Evolutionary conservation across 2,113 vertebrate genomes (phyloP), one percentile per base, ranked within the genome.

Genomic region (Agapornis roseicollis): DNA sequence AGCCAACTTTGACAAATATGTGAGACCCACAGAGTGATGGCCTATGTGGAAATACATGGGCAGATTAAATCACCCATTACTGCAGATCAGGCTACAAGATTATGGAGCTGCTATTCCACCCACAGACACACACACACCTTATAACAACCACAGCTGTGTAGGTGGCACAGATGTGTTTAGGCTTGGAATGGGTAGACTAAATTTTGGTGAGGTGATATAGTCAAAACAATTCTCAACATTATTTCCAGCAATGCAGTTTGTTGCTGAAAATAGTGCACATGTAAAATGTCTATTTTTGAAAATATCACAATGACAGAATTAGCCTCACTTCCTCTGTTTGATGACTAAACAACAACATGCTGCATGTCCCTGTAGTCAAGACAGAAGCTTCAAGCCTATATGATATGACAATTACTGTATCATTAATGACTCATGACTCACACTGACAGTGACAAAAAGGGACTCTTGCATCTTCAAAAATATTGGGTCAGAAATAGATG

Each of bases 301-400:
- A 89, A 79, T n/a, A 77, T 9, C 49, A 23, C 56, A 27, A 0
- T 87, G 86, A 73, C 78, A 65, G 19, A 73, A 87, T 69, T 87
- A 76, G 17, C n/a, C 53, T 65, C 53, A 89, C 37, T 94, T 96
- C 95, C 81, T 89, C 84, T 88, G 17, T 84, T 58, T 81, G 31
- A 65, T 94, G 89, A 94, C 66, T 94, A 85, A 89, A 79, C 11
- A 66, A 22, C 44, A 94, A 42, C 24, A 41, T 24, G 28, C 31
- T 49, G 7, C 39, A 15, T 53, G 66, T 49, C 66, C 91, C 9
- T 5, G 13, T 29, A 69, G 70, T 60, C 73, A 92, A 84, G 20
- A 61, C 8, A 85, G 50, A 88, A 89, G 20, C 49, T n/a, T 6
- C 27, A 79, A 72, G 17, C 4, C 27, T 85, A 6, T n/a, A 20